A percentile compares a stretch with the other conserved stretches of the same genome.
These are phyloP conservation scores for Periophthalmus modestus DNA, from an alignment of 2,113 vertebrate species.

Conservation along the genomic window DNA sequence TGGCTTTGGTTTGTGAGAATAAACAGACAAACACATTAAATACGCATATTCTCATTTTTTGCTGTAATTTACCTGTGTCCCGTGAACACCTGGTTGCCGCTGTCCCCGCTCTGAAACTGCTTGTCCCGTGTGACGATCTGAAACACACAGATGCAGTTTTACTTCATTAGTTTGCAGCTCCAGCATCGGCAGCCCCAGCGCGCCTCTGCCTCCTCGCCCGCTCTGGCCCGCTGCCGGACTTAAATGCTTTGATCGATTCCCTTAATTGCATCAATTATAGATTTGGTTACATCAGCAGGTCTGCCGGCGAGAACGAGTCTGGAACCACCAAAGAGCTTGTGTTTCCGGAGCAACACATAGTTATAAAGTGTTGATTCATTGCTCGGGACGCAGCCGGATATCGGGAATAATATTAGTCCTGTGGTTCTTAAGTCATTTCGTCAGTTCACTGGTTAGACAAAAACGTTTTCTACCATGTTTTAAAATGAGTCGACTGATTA, in stretches of 20 bases:
- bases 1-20: not conserved
- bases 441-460: no score
- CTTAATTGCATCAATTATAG: constrained; percentile 47
- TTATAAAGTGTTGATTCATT: not conserved
- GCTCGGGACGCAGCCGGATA: not conserved
- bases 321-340: constrained; percentile 4
- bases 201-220: not conserved
- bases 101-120: constrained; percentile 85
- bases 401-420: not conserved
- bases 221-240: constrained; percentile 25
- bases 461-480: no score
- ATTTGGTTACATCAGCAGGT: constrained; percentile 22
- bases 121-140: constrained; percentile 85
- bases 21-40: not conserved
- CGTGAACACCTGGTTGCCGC: constrained; percentile 87
- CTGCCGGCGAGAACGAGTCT: constrained; percentile 8
- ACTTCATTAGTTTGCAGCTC: constrained; percentile 11
- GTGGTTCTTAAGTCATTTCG: no score
- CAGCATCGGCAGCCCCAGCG: not conserved
- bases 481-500: no score
- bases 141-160: not conserved
- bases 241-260: constrained; percentile 47
- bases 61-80: constrained; percentile 85
- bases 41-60: not conserved
- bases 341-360: not conserved